A percentile compares a stretch with the other conserved stretches of the same genome.
phyloP scores from a whole-genome alignment of 1,140 invertebrate species.

The Spodoptera frugiperda region DNA sequence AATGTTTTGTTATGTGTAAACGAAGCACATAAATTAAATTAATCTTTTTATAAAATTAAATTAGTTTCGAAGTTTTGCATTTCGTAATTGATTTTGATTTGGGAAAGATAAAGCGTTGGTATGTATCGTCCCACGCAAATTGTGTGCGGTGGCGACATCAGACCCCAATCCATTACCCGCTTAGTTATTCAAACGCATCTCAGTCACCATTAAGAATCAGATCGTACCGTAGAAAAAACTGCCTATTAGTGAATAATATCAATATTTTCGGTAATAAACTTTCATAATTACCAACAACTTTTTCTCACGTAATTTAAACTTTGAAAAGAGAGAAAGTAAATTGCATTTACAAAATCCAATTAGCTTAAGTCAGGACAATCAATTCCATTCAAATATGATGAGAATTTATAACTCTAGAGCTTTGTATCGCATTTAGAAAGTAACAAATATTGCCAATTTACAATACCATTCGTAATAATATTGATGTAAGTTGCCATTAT shows the following conservation, averaged over 20 bases:
- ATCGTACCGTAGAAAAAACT: constrained; percentile 7
- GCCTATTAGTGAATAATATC: background rate
- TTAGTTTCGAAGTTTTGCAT: background rate
- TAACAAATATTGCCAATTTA: constrained; percentile 9
- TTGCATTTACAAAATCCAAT: constrained; percentile 19
- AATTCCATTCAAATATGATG: constrained; percentile 24
- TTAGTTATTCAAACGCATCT: constrained; percentile 24
- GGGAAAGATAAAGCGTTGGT: constrained; percentile 1
- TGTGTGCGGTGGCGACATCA: constrained; percentile 16
- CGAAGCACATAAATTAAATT: too few relatives aligned
- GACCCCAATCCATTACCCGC: constrained; percentile 6
- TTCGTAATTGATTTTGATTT: background rate
- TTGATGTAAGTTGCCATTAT: constrained; percentile 35
- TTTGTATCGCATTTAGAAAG: constrained; percentile 41
- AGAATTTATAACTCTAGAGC: constrained; percentile 27
- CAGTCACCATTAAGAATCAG: constrained; percentile 1
- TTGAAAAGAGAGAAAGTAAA: constrained; percentile 23
- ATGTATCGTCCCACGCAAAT: constrained; percentile 30
- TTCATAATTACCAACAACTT: background rate
- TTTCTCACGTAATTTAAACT: constrained; percentile 30
- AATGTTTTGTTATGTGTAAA: too few relatives aligned
- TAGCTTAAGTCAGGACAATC: constrained; percentile 20
- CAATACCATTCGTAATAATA: constrained; percentile 12
- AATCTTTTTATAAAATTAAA: background rate
- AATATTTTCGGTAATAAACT: constrained; percentile 4